A percentile compares a stretch with the other conserved stretches of the same genome.
Conservation (phyloP, 1,140 invertebrate species). For the Lepidurus packardi region DNA sequence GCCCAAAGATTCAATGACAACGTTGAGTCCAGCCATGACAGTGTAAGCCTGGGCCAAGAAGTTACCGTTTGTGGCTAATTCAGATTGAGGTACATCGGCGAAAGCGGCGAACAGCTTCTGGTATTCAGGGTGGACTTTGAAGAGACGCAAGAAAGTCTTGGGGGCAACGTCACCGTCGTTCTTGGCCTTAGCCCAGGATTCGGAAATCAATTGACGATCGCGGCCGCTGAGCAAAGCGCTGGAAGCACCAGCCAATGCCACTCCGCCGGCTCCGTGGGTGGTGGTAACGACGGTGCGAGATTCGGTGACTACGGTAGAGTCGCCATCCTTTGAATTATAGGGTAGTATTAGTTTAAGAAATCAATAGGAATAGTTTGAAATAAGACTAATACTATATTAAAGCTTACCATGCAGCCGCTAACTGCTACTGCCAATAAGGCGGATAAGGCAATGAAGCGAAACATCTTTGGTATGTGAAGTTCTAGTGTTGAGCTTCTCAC, state of each 20-base stretch:
- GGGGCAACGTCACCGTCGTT: conserved; percentile 29
- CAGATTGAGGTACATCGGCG: conserved; percentile 50
- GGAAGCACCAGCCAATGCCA: not conserved
- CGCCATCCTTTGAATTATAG: not conserved
- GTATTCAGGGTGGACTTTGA: conserved; percentile 55
- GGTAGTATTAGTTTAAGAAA: too few relatives aligned
- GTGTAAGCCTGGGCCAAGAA: conserved; percentile 63
- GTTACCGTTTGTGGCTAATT: conserved; percentile 53
- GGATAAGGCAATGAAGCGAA: not conserved
- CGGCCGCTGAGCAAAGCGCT: not conserved
- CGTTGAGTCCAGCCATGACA: conserved; percentile 57
- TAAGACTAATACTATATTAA: too few relatives aligned
- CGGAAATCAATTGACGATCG: conserved; percentile 5
- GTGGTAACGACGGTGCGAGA: not conserved
- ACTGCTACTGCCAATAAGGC: not conserved
- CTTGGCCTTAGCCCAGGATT: conserved; percentile 19
- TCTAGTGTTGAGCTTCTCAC: not conserved
- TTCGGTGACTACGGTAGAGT: not conserved
- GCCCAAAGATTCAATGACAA: conserved; percentile 57
- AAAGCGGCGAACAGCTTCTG: conserved; percentile 56
- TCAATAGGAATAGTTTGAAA: too few relatives aligned
- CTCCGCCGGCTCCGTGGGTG: not conserved
- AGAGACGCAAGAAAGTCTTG: conserved; percentile 50
- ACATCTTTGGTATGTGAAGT: not conserved
- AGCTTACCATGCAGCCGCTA: too few relatives aligned